phyloP scores from a whole-genome alignment of 2,888 invertebrate genomes.

The Polydrusus cervinus region DNA sequence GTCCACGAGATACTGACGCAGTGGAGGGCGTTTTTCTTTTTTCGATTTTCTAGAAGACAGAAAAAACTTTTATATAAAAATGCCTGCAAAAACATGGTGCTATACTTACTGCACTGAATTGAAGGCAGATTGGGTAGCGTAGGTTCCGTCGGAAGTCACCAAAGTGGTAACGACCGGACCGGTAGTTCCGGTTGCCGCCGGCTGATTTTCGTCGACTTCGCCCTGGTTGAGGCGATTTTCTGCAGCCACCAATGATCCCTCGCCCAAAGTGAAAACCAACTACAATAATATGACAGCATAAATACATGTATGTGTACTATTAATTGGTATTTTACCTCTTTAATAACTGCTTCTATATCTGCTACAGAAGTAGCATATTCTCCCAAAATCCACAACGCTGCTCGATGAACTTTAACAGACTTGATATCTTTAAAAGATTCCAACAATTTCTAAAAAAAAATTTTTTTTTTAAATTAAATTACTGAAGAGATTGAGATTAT shows the following conservation, averaged over 20 bases:
- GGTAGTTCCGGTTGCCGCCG: slow-evolving; percentile 56
- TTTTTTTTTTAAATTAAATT: no score
- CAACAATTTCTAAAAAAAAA: slow-evolving; percentile 75
- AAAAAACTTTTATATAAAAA: slow-evolving; percentile 13
- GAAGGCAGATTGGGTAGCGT: slow-evolving; percentile 98
- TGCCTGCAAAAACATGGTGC: not conserved
- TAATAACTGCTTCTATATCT: slow-evolving; percentile 87
- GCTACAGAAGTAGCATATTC: slow-evolving; percentile 90
- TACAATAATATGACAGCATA: not conserved
- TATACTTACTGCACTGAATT: slow-evolving; percentile 82
- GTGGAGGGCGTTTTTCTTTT: slow-evolving; percentile 83
- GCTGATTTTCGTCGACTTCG: slow-evolving; percentile 74
- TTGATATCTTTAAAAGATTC: slow-evolving; percentile 91
- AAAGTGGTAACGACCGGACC: slow-evolving; percentile 72
- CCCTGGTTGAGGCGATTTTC: slow-evolving; percentile 84
- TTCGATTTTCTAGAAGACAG: slow-evolving; percentile 71
- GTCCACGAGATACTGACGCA: slow-evolving; percentile 91
- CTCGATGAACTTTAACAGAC: slow-evolving; percentile 93
- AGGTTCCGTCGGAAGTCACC: slow-evolving; percentile 99
- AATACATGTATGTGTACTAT: no score
- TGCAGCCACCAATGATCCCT: slow-evolving; percentile 78
- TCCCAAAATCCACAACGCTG: slow-evolving; percentile 97
- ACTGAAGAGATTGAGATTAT: no score
- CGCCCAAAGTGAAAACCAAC: slow-evolving; percentile 77
- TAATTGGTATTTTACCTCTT: slow-evolving; percentile 73